A percentile compares a stretch with the other conserved stretches of the same genome.
phyloP scores from a whole-genome alignment of 1,140 invertebrate genomes.

The Nymphalis io region DNA sequence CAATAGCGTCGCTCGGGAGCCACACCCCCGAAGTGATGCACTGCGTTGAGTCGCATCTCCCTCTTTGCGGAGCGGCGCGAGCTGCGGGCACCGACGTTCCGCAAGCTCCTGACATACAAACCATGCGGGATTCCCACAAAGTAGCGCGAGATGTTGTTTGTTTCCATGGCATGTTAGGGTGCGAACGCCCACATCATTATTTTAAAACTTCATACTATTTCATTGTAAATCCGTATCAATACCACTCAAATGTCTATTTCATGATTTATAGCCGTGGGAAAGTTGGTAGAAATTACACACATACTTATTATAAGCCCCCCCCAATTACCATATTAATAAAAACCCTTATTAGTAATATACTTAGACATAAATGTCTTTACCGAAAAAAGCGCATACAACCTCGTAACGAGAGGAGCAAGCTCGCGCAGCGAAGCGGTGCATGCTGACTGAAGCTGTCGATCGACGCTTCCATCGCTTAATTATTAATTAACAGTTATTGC shows the following conservation, averaged over 20 bases:
- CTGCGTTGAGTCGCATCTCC: constrained; percentile 30
- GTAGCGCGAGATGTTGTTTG: constrained; percentile 66
- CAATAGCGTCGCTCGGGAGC: constrained; percentile 55
- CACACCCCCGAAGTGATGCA: constrained; percentile 54
- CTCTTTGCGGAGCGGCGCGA: constrained; percentile 37
- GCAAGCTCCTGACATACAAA: constrained; percentile 38
- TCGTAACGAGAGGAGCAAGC: constrained; percentile 8
- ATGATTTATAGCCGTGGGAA: constrained; percentile 79
- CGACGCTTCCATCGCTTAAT: constrained; percentile 66
- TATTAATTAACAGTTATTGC: constrained; percentile 77
- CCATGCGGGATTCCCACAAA: constrained; percentile 78
- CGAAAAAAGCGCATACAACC: not conserved
- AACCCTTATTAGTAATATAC: not conserved
- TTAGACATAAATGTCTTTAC: not conserved
- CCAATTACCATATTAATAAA: not conserved
- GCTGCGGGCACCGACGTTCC: constrained; percentile 43
- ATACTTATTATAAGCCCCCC: not conserved
- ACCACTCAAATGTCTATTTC: constrained; percentile 65
- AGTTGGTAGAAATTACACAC: constrained; percentile 7
- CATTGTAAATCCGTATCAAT: constrained; percentile 74
- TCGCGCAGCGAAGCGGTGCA: constrained; percentile 36
- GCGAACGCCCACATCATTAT: constrained; percentile 77
- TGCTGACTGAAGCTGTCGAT: constrained; percentile 61
- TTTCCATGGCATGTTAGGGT: constrained; percentile 61
- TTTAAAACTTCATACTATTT: constrained; percentile 65